Evolutionary conservation across 2,888 invertebrate genomes (phyloP).

Genomic region (Tiliacea aurago): DNA sequence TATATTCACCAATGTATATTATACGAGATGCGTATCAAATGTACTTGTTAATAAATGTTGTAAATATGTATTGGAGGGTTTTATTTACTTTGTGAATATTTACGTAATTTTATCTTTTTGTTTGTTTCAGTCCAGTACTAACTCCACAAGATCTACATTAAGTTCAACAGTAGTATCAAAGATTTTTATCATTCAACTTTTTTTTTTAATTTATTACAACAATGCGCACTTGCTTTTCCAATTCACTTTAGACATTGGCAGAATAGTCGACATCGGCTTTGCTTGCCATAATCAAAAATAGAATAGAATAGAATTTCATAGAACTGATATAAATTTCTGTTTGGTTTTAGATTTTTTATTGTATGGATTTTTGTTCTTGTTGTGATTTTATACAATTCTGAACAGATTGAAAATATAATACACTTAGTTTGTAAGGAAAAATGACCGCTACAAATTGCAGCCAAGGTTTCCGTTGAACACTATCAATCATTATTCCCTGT

Average conservation of each 20-base stretch:
- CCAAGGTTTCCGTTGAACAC: constrained; percentile 41
- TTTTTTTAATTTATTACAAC: too few species aligned
- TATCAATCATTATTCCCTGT: constrained; percentile 40
- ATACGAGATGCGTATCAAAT: constrained; percentile 52
- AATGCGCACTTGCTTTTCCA: too few species aligned
- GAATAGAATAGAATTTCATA: too few species aligned
- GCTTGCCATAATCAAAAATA: too few species aligned
- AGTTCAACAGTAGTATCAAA: too few species aligned
- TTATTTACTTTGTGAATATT: constrained; percentile 22
- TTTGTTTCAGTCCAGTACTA: too few species aligned
- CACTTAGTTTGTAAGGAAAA: constrained; percentile 11
- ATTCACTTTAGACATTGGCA: too few species aligned
- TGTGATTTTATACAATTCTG: not conserved
- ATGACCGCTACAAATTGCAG: not conserved
- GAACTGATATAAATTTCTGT: too few species aligned
- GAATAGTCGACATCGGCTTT: too few species aligned
- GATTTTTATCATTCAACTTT: too few species aligned
- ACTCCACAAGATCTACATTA: too few species aligned
- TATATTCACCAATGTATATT: constrained; percentile 61
- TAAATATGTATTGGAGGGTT: constrained; percentile 53
- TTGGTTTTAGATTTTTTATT: too few species aligned
- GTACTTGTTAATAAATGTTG: constrained; percentile 74
- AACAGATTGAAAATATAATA: not conserved
- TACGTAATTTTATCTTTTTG: not conserved
- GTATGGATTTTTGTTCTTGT: not conserved